A percentile compares a stretch with the other conserved stretches of the same genome.
These are phyloP conservation scores for Acanthacorydalis orientalis DNA, from an alignment of 2,888 invertebrate genomes.

Conservation along the genomic window DNA sequence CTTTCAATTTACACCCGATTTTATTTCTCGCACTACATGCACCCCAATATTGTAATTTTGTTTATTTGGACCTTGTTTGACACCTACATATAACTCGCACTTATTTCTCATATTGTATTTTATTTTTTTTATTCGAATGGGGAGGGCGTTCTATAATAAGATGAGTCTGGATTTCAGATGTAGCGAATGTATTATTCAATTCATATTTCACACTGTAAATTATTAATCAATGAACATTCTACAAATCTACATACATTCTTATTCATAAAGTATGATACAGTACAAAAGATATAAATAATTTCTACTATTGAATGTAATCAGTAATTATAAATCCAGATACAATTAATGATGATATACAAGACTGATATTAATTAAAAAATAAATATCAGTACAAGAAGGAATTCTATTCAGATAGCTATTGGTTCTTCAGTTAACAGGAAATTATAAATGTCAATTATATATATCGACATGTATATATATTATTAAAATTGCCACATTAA, in stretches of 20 bases:
- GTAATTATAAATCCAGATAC: no score
- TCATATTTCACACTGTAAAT: neutral
- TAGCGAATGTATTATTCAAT: neutral
- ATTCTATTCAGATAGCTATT: no score
- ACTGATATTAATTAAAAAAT: no score
- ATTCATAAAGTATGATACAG: neutral
- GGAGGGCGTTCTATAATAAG: neutral
- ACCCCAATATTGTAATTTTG: neutral
- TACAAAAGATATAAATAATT: no score
- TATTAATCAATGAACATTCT: neutral
- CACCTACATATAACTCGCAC: neutral
- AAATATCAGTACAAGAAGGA: no score
- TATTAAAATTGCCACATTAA: neutral
- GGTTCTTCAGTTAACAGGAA: no score
- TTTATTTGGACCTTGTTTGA: neutral
- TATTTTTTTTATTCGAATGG: neutral
- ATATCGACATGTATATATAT: neutral
- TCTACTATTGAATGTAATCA: no score
- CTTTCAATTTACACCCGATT: neutral
- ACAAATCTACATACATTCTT: neutral
- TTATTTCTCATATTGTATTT: neutral
- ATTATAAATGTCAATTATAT: neutral
- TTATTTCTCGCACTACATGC: neutral
- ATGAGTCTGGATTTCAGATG: neutral
- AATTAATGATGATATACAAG: no score